A percentile compares a stretch with the other conserved stretches of the same genome.
Conservation (phyloP, 2,797 vertebrate species). For the Rhinichthys osculus region DNA sequence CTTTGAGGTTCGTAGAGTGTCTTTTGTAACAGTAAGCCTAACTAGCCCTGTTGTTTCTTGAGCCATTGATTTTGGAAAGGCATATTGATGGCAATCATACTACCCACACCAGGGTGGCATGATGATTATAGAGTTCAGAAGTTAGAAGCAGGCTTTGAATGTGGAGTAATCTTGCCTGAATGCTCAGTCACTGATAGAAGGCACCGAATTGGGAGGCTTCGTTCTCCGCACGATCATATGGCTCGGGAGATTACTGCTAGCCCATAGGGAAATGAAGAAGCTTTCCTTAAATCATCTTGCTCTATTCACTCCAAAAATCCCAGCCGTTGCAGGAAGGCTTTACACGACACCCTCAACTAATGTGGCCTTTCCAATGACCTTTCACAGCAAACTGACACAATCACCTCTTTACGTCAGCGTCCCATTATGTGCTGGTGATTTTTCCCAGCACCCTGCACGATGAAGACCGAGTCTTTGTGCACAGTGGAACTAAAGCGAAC, state of each 20-base stretch:
- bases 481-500: background rate
- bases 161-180: constrained; percentile 45
- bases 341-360: constrained; percentile 31
- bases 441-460: background rate
- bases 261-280: constrained; percentile 42
- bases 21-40: constrained; percentile 18
- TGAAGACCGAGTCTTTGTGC: background rate
- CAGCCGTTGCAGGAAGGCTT: constrained; percentile 31
- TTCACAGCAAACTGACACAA: constrained; percentile 30
- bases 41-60: constrained; percentile 20
- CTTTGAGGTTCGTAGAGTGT: background rate
- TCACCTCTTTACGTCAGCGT: constrained; percentile 4
- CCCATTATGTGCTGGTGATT: background rate
- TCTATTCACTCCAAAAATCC: constrained; percentile 37
- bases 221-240: constrained; percentile 40
- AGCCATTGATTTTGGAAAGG: constrained; percentile 37
- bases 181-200: constrained; percentile 39
- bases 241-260: constrained; percentile 50
- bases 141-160: constrained; percentile 38
- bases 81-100: constrained; percentile 26
- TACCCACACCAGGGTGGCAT: constrained; percentile 6
- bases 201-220: constrained; percentile 32
- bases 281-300: constrained; percentile 46
- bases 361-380: constrained; percentile 49
- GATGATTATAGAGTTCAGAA: constrained; percentile 51